phyloP scores from a whole-genome alignment of 2,113 vertebrate species.

The Notothenia rossii region DNA sequence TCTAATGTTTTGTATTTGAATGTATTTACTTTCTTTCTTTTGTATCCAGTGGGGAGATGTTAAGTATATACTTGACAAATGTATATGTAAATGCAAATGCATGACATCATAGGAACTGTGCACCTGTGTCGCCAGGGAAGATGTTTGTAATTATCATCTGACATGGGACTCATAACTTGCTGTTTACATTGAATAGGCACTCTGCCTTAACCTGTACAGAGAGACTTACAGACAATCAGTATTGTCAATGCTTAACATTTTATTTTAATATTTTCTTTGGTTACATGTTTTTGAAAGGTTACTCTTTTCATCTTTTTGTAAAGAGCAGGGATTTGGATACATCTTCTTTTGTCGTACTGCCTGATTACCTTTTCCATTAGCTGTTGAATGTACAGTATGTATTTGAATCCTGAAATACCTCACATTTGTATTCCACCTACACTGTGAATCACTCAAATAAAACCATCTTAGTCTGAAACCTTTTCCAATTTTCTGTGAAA shows the following conservation, averaged over 20 bases:
- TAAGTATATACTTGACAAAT: conserved; percentile 19
- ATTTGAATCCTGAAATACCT: conserved; percentile 70
- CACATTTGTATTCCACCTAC: conserved; percentile 52
- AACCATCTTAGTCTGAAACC: conserved; percentile 33
- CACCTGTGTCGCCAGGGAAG: conserved; percentile 7
- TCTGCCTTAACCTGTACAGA: conserved; percentile 50
- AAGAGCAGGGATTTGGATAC: conserved; percentile 38
- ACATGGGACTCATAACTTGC: conserved; percentile 38
- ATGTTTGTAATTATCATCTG: conserved; percentile 28
- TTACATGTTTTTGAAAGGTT: conserved; percentile 20
- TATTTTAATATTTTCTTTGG: conserved; percentile 31
- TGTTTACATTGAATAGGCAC: conserved; percentile 74
- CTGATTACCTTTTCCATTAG: conserved; percentile 39
- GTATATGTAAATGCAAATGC: background rate
- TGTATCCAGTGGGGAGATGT: conserved; percentile 7
- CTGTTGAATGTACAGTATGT: conserved; percentile 42
- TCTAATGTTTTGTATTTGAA: conserved; percentile 45
- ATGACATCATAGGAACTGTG: conserved; percentile 18
- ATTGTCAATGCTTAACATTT: conserved; percentile 16
- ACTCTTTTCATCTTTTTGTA: conserved; percentile 26
- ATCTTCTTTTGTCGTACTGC: conserved; percentile 53
- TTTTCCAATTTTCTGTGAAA: background rate
- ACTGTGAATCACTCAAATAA: conserved; percentile 58
- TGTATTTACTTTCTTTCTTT: conserved; percentile 14
- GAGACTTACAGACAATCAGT: conserved; percentile 36